phyloP scores from a whole-genome alignment of 2,888 invertebrate genomes.

The Neoitamus cyanurus region DNA sequence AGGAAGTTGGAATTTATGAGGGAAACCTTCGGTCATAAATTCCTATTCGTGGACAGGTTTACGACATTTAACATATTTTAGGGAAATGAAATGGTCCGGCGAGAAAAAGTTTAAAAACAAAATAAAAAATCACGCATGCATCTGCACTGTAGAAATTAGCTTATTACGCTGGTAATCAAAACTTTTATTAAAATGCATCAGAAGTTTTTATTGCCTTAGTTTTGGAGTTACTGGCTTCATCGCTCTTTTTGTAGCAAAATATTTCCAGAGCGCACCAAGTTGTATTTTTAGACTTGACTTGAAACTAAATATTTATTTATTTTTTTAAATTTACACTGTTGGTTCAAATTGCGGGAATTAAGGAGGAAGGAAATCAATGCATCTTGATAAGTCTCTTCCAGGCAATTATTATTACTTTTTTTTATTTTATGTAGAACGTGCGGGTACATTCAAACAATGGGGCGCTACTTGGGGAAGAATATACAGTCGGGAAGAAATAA shows the following conservation, averaged over 20 bases:
- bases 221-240: background rate
- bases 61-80: slow-evolving; percentile 3
- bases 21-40: background rate
- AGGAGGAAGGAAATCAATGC: no score
- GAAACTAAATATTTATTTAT: no score
- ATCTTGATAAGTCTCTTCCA: no score
- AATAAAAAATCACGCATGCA: background rate
- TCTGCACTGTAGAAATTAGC: background rate
- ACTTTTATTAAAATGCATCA: background rate
- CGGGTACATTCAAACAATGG: no score
- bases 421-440: no score
- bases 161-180: background rate
- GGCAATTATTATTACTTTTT: no score
- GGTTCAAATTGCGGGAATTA: no score
- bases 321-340: no score
- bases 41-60: background rate
- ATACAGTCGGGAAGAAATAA: no score
- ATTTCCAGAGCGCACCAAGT: no score
- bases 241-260: background rate
- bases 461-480: no score
- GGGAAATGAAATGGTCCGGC: background rate
- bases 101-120: background rate
- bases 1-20: slow-evolving; percentile 5
- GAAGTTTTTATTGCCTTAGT: background rate
- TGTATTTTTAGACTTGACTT: no score